Base-by-base conservation (phyloP, 2,888 invertebrate species). In the Eupithecia abbreviata region DNA sequence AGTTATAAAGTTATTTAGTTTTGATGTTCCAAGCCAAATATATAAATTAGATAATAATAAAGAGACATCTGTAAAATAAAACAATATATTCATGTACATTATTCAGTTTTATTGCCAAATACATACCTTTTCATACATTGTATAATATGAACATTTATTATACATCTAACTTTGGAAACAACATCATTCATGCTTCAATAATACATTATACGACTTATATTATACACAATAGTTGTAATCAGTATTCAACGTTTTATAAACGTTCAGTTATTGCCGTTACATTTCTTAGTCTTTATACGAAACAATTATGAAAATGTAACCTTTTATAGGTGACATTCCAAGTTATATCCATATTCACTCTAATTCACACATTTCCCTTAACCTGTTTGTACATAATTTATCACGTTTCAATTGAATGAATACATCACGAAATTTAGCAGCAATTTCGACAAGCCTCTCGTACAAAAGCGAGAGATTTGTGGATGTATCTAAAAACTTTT, bases 91-190 rank as follows among this genome's bases (percentile, higher is more conserved):
- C 71, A 80, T 77, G 76, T 75, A 69, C 62, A 71, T 74, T 55
- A 76, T 66, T 62, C 74, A 75, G 71, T 80, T 72, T 82, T 80
- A 80, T 82, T 81, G 72, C 68, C 76, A 75, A 78, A 73, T 79
- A 69, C 68, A 77, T 73, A 62, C 71, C 74, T 41, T 78, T 49
- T 65, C 43, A 73, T 62, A 55, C 58, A 71, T 76, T 55, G 30
- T 74, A 71, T 77, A 77, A 71, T 77, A 77, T 71, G 73, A 71
- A 75, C 71, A 75, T 75, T 69, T 69, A 51, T 42, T 75, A 72
- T 75, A 67, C 18, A 77, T 55, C 81, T 81, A 80, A 72, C 82
- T 82, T 82, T 82, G 82, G 82, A 77, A 75, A 73, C 74, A 65
- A 68, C 71, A 5, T 72, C 42, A 67, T 71, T 45, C 67, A 71